Conservation (phyloP, 2,113 vertebrate species). For the Picathartes gymnocephalus region DNA sequence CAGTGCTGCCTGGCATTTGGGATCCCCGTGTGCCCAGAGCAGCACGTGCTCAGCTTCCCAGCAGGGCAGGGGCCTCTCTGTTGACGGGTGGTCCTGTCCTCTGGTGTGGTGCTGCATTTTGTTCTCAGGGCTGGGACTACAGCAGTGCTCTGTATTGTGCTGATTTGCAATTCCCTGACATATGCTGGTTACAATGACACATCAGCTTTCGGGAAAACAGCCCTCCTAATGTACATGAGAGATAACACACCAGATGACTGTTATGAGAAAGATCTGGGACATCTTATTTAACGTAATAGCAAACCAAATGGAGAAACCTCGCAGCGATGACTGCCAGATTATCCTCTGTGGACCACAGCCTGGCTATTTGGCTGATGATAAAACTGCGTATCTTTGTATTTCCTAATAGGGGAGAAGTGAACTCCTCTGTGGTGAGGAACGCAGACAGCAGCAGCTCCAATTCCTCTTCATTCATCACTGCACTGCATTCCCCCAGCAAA, state of each 20-base stretch:
- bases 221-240: neutral
- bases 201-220: conserved; percentile 10
- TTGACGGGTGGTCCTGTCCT: neutral
- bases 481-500: neutral
- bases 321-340: conserved; percentile 17
- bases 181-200: neutral
- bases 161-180: conserved; percentile 47
- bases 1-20: neutral
- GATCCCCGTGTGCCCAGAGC: neutral
- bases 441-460: neutral
- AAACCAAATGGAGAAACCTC: conserved; percentile 26
- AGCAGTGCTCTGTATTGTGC: neutral
- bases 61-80: neutral
- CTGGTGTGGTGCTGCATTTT: neutral
- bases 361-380: conserved; percentile 37
- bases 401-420: conserved; percentile 27
- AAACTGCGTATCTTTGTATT: conserved; percentile 45
- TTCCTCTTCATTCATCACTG: conserved; percentile 18
- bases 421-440: conserved; percentile 31
- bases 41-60: neutral
- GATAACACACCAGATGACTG: conserved; percentile 44
- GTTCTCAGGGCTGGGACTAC: neutral
- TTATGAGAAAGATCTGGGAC: conserved; percentile 5
- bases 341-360: conserved; percentile 33
- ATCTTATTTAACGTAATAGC: conserved; percentile 32